phyloP scores from a whole-genome alignment of 1,140 invertebrate species.

The Ceratosolen solmsi region DNA sequence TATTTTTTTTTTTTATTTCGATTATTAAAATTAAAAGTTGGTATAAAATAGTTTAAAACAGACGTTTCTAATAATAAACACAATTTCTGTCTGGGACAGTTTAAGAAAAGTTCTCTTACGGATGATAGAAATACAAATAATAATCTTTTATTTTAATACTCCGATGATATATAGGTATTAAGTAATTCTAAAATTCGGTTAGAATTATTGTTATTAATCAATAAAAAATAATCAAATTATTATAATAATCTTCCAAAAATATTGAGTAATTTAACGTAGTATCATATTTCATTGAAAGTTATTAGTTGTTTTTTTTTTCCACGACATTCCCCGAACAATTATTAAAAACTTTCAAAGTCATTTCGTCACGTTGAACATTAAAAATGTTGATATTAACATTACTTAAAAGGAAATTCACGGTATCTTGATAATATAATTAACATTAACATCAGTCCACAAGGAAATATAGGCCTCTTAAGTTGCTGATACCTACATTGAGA shows the following conservation, averaged over 20 bases:
- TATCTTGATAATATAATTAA: not conserved
- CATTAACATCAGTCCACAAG: not conserved
- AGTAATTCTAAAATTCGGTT: too few relatives aligned
- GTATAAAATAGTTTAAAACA: not conserved
- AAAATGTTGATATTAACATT: not conserved
- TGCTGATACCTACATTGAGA: not conserved
- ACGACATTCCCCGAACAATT: too few relatives aligned
- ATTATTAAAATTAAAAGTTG: constrained; percentile 8
- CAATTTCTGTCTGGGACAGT: not conserved
- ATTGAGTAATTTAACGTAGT: too few relatives aligned
- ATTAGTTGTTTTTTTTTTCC: not conserved
- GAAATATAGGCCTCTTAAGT: not conserved
- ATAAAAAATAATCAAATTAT: too few relatives aligned
- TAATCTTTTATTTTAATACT: too few relatives aligned
- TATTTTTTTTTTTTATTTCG: too few relatives aligned
- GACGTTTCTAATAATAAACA: not conserved
- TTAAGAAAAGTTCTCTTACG: not conserved
- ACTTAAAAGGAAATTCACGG: not conserved
- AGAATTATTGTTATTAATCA: too few relatives aligned
- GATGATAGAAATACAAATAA: not conserved
- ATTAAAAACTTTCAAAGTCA: too few relatives aligned
- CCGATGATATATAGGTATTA: too few relatives aligned
- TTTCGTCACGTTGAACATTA: too few relatives aligned
- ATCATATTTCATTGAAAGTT: too few relatives aligned
- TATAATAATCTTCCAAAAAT: too few relatives aligned